These are phyloP conservation scores for Gorsachius magnificus DNA, from an alignment of 2,797 vertebrate species.

Conservation along the genomic window DNA sequence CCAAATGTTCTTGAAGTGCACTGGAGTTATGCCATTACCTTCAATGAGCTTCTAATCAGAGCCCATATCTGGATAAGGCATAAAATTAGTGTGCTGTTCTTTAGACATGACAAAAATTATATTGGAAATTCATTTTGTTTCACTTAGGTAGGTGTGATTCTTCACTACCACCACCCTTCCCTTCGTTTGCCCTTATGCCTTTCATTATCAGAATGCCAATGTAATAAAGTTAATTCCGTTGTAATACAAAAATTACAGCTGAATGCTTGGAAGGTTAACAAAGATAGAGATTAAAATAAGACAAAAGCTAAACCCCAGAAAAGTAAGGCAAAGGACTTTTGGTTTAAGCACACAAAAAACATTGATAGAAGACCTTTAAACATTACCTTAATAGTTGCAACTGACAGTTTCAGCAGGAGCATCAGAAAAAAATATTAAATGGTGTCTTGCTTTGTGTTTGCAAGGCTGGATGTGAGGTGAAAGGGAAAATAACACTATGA, in stretches of 20 bases:
- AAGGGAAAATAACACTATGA: background rate
- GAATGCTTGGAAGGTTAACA: background rate
- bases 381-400: background rate
- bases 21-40: background rate
- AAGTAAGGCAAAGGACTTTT: background rate
- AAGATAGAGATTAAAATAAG: background rate
- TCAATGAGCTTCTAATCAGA: background rate
- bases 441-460: background rate
- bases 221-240: background rate
- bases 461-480: background rate
- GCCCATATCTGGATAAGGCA: background rate
- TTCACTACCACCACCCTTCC: rapidly evolving
- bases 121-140: background rate
- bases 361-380: background rate
- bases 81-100: background rate
- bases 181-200: background rate
- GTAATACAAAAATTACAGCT: background rate
- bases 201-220: background rate
- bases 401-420: background rate
- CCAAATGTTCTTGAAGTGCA: background rate
- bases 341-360: background rate
- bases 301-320: background rate
- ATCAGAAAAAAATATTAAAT: background rate
- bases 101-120: background rate
- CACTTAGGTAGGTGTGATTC: background rate